Percentiles rank a stretch among this genome's conserved stretches.
phyloP scores from a whole-genome alignment of 92 coral and sea anemone genomes.

The Montipora capitata region DNA sequence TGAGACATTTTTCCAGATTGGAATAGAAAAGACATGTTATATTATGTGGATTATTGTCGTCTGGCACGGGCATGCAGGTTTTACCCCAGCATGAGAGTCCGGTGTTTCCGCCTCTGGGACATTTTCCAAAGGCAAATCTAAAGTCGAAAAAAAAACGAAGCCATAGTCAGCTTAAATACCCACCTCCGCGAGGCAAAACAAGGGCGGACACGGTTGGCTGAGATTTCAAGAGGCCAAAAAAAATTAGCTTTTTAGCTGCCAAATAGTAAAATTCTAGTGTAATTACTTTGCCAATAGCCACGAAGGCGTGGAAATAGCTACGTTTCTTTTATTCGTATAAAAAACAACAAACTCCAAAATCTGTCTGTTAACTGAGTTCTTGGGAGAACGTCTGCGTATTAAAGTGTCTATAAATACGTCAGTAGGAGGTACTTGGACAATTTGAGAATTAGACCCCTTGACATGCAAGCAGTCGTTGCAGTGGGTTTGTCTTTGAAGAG shows the following conservation, averaged over 20 bases:
- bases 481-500: constrained; percentile 22
- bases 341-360: not conserved
- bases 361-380: not conserved
- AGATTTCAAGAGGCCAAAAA: constrained; percentile 37
- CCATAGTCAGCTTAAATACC: not conserved
- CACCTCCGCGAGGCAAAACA: constrained; percentile 10
- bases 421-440: constrained; percentile 13
- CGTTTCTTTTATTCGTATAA: not conserved
- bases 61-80: constrained; percentile 12
- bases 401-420: constrained; percentile 10
- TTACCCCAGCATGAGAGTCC: constrained; percentile 13
- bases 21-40: not conserved
- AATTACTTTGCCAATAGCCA: constrained; percentile 20
- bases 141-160: not conserved
- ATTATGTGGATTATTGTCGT: constrained; percentile 11
- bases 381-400: constrained; percentile 30
- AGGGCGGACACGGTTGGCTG: constrained; percentile 40
- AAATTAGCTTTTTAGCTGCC: constrained; percentile 39
- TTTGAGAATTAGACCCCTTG: constrained; percentile 12
- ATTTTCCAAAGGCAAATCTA: not conserved
- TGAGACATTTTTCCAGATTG: constrained; percentile 32
- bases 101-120: constrained; percentile 2
- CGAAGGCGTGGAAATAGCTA: constrained; percentile 15
- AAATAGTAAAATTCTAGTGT: constrained; percentile 6
- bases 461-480: not conserved